phyloP scores from a whole-genome alignment of 2,888 invertebrate genomes.

The Notodonta ziczac region DNA sequence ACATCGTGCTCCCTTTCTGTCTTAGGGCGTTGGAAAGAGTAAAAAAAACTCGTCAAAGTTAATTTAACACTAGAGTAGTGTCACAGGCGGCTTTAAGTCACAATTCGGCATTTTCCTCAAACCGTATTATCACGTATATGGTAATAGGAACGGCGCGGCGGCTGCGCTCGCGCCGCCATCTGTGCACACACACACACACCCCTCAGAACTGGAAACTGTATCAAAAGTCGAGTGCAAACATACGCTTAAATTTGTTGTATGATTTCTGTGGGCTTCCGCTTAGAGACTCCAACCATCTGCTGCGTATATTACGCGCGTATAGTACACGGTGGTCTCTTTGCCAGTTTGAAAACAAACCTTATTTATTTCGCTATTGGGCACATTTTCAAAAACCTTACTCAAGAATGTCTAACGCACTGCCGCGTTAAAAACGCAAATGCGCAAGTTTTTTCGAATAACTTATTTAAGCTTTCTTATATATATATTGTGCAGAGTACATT shows the following conservation, averaged over 20 bases:
- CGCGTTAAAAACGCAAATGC: too few relatives aligned
- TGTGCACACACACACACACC: constrained; percentile 54
- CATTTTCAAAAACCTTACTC: too few relatives aligned
- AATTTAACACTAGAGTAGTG: constrained; percentile 52
- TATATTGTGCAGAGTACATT: too few relatives aligned
- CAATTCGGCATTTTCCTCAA: constrained; percentile 71
- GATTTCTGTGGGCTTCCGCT: constrained; percentile 7
- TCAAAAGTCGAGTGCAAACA: constrained; percentile 37
- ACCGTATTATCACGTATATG: constrained; percentile 69
- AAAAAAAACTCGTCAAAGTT: constrained; percentile 24
- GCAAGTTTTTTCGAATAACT: too few relatives aligned
- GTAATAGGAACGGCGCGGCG: constrained; percentile 67
- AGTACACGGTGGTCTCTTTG: too few relatives aligned
- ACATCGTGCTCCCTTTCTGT: constrained; percentile 20
- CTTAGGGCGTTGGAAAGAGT: constrained; percentile 18
- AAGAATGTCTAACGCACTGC: too few relatives aligned
- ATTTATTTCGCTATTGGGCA: too few relatives aligned
- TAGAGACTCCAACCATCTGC: too few relatives aligned
- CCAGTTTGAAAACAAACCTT: too few relatives aligned
- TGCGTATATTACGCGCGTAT: too few relatives aligned
- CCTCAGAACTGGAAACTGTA: constrained; percentile 54
- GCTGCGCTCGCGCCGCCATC: constrained; percentile 63
- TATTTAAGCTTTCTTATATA: too few relatives aligned
- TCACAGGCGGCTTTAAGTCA: constrained; percentile 60
- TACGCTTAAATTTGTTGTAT: constrained; percentile 11